Conservation (phyloP, 2,113 vertebrate species). For the Lagopus muta region DNA sequence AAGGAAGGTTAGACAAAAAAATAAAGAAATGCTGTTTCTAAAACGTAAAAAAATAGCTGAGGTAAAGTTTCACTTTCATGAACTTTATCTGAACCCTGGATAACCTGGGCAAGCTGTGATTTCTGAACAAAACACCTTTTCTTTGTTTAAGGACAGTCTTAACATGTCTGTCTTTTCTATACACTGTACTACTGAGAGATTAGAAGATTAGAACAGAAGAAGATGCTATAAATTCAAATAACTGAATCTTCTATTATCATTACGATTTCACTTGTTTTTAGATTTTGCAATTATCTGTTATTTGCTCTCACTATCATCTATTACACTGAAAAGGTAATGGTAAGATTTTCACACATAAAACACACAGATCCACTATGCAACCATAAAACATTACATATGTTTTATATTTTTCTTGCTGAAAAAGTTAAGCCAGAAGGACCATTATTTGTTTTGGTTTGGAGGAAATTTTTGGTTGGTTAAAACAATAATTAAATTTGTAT, state of each 20-base stretch:
- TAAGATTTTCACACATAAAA: slow-evolving; percentile 12
- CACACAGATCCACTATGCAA: neutral
- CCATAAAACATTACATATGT: neutral
- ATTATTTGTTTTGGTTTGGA: neutral
- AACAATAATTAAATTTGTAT: neutral
- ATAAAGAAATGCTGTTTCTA: neutral
- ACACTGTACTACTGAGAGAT: neutral
- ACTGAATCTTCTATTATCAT: neutral
- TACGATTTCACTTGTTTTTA: neutral
- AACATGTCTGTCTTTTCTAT: neutral
- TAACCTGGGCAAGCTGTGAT: neutral
- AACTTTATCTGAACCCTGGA: neutral
- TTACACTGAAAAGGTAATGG: neutral
- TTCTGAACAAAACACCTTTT: neutral
- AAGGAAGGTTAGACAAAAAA: slow-evolving; percentile 47
- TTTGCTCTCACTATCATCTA: neutral
- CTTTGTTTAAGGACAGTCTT: neutral
- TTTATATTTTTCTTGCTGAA: neutral
- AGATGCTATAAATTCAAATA: neutral
- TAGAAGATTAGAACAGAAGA: neutral
- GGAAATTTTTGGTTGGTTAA: too few relatives aligned
- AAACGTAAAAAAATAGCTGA: neutral
- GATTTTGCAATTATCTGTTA: neutral
- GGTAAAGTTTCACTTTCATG: neutral
- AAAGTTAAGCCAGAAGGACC: slow-evolving; percentile 13